A percentile compares a stretch with the other conserved stretches of the same genome.
phyloP scores from a whole-genome alignment of 1,140 invertebrate genomes.

The Drosophila melanica region DNA sequence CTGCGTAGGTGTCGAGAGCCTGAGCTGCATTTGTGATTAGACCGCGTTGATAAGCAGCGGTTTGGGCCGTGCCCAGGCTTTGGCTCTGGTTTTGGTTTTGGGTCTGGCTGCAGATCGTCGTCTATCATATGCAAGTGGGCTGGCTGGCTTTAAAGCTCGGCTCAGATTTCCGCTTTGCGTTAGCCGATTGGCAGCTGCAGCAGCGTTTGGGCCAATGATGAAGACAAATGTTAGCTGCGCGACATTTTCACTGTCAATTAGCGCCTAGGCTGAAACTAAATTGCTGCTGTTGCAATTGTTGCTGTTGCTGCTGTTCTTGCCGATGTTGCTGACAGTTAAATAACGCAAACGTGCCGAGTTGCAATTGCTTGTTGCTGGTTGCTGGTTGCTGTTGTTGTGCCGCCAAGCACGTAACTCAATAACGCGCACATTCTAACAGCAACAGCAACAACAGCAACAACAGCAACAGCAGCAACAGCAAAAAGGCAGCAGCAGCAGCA shows the following conservation, averaged over 20 bases:
- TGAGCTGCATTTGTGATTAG: constrained; percentile 52
- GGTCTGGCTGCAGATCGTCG: constrained; percentile 18
- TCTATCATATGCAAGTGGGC: constrained; percentile 49
- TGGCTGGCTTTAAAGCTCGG: constrained; percentile 30
- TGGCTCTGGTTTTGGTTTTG: neutral
- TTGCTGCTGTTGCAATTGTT: constrained; percentile 41
- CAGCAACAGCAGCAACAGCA: constrained; percentile 20
- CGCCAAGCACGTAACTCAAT: constrained; percentile 80
- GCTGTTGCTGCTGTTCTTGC: constrained; percentile 34
- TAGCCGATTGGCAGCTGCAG: constrained; percentile 17
- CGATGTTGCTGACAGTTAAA: constrained; percentile 71
- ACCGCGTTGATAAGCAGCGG: constrained; percentile 36
- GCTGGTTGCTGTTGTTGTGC: constrained; percentile 50
- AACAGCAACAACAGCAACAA: constrained; percentile 19
- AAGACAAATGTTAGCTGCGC: constrained; percentile 76
- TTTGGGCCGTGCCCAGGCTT: constrained; percentile 22
- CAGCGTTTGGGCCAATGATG: constrained; percentile 58
- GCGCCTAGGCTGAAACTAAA: constrained; percentile 50
- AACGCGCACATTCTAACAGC: constrained; percentile 80
- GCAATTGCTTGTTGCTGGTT: constrained; percentile 62
- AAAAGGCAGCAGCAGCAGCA: constrained; percentile 34
- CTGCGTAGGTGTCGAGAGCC: constrained; percentile 48
- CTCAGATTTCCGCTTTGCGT: constrained; percentile 38
- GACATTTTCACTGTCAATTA: constrained; percentile 79
- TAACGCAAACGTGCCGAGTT: constrained; percentile 75